A percentile compares a stretch with the other conserved stretches of the same genome.
These are phyloP conservation scores for Bellardia bayeri DNA, from an alignment of 2,888 invertebrate species.

Conservation along the genomic window DNA sequence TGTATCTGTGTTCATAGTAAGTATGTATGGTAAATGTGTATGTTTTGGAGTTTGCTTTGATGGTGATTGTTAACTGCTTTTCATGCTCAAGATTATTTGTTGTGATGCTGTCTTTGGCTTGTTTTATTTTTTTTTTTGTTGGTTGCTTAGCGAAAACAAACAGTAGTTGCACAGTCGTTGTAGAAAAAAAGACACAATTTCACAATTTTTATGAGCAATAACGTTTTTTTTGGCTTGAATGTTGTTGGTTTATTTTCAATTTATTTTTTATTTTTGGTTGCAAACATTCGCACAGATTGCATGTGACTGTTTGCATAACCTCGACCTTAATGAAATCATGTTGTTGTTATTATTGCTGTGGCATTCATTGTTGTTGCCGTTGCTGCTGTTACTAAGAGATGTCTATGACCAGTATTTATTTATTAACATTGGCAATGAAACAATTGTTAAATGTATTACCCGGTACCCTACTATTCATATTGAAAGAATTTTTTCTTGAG, in stretches of 20 bases:
- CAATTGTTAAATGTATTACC: constrained; percentile 26
- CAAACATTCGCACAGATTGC: constrained; percentile 72
- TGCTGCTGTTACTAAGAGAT: constrained; percentile 42
- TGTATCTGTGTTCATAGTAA: constrained; percentile 5
- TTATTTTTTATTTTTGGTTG: constrained; percentile 14
- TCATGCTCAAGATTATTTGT: constrained; percentile 69
- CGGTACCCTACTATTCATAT: no score
- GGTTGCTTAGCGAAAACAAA: constrained; percentile 36
- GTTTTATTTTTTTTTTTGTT: background rate
- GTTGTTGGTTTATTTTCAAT: constrained; percentile 41
- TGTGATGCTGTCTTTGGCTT: constrained; percentile 53
- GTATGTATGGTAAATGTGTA: background rate
- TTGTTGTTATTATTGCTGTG: constrained; percentile 62
- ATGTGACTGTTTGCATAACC: constrained; percentile 81
- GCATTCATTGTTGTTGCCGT: background rate
- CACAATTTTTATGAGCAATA: constrained; percentile 62
- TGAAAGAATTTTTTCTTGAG: background rate
- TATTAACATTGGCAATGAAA: constrained; percentile 64
- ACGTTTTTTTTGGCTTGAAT: constrained; percentile 74
- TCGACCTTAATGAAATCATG: constrained; percentile 82
- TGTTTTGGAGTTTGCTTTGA: constrained; percentile 31
- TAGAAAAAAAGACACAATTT: constrained; percentile 64
- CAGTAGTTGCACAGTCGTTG: constrained; percentile 59
- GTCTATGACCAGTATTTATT: constrained; percentile 45
- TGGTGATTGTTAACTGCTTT: constrained; percentile 73